These are phyloP conservation scores for Paramormyrops hopkinsi DNA, from an alignment of 2,797 vertebrate genomes.

Conservation along the genomic window DNA sequence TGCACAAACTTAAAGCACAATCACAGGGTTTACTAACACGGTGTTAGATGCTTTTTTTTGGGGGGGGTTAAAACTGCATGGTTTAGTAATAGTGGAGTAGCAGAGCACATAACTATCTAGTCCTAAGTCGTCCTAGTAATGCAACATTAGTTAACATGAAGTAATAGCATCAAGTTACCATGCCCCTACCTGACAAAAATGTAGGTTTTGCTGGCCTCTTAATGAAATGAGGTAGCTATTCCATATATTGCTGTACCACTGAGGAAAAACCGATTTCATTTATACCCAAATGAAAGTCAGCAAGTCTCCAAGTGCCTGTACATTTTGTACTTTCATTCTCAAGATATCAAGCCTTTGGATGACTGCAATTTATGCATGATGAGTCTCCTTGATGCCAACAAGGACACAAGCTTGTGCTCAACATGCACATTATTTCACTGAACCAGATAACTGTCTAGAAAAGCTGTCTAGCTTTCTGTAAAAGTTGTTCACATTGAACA, in stretches of 20 bases:
- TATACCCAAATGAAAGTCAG: neutral
- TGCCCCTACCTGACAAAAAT: neutral
- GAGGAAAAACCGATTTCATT: neutral
- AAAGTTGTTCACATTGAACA: neutral
- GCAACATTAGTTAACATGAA: neutral
- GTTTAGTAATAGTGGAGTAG: neutral
- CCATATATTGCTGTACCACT: neutral
- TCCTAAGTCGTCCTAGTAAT: neutral
- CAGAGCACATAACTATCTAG: neutral
- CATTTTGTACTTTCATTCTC: neutral
- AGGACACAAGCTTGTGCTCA: neutral
- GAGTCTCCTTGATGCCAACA: neutral
- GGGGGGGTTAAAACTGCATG: neutral
- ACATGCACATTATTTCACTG: neutral
- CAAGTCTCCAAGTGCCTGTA: neutral
- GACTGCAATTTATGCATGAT: neutral
- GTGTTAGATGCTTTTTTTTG: neutral
- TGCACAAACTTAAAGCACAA: neutral
- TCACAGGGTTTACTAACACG: neutral
- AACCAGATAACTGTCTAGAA: neutral
- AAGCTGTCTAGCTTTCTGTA: neutral
- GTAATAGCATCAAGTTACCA: neutral
- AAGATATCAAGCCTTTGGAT: neutral
- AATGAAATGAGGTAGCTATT: neutral
- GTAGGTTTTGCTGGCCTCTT: neutral